phyloP scores from a whole-genome alignment of 2,113 vertebrate genomes.

The Embiotoca jacksoni region DNA sequence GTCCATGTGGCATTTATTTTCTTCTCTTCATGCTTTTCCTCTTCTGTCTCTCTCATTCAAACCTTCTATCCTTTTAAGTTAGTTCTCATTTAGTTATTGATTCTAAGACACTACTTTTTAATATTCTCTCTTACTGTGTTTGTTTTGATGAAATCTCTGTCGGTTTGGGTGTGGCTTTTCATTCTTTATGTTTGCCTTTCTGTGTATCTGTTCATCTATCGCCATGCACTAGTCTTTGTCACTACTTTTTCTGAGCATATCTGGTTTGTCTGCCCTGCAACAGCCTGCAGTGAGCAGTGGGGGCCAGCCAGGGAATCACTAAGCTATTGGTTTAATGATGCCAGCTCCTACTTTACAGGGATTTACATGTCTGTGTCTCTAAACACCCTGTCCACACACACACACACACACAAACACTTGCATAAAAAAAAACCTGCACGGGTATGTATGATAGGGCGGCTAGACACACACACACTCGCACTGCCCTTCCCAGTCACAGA shows the following conservation, averaged over 20 bases:
- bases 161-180: constrained; percentile 11
- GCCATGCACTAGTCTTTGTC: constrained; percentile 55
- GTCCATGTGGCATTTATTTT: constrained; percentile 12
- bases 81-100: background rate
- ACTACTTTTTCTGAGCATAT: constrained; percentile 59
- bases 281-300: constrained; percentile 61
- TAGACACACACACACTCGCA: constrained; percentile 25
- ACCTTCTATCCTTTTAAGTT: background rate
- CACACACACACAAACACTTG: constrained; percentile 52
- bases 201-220: constrained; percentile 35
- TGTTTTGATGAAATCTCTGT: background rate
- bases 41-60: constrained; percentile 10
- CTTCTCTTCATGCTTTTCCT: constrained; percentile 1
- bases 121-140: background rate
- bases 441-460: constrained; percentile 34
- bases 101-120: background rate
- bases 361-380: constrained; percentile 77
- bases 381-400: constrained; percentile 52
- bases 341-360: constrained; percentile 77
- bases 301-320: constrained; percentile 72
- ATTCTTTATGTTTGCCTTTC: constrained; percentile 14
- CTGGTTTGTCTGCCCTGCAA: constrained; percentile 74
- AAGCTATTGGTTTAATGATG: constrained; percentile 82
- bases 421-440: constrained; percentile 47
- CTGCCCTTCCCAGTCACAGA: constrained; percentile 41